Conservation (phyloP, 2,888 invertebrate genomes). For the Encarsia formosa region DNA sequence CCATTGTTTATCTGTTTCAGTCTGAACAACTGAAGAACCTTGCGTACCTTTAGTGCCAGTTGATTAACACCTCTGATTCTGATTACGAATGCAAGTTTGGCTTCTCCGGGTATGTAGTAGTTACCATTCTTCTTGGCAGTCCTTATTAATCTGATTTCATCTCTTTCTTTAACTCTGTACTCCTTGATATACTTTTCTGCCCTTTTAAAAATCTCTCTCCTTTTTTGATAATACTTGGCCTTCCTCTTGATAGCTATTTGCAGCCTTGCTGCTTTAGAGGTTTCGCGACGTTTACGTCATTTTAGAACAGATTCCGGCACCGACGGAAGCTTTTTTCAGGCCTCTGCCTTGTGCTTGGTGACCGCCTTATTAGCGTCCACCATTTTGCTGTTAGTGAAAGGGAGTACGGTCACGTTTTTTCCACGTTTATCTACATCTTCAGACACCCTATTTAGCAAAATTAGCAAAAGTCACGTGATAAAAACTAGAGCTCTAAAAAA, state of each 20-base stretch:
- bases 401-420: too few relatives aligned
- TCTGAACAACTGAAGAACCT: slow-evolving; percentile 94
- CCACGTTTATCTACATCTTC: too few relatives aligned
- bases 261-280: slow-evolving; percentile 64
- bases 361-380: too few relatives aligned
- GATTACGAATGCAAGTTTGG: slow-evolving; percentile 94
- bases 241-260: slow-evolving; percentile 61
- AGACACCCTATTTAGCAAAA: too few relatives aligned
- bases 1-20: slow-evolving; percentile 99
- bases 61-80: slow-evolving; percentile 95
- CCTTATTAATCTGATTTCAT: slow-evolving; percentile 81
- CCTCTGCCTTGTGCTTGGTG: slow-evolving; percentile 39
- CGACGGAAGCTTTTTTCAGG: slow-evolving; percentile 79
- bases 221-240: slow-evolving; percentile 71
- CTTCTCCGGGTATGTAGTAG: slow-evolving; percentile 96
- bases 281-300: slow-evolving; percentile 82
- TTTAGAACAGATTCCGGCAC: slow-evolving; percentile 97
- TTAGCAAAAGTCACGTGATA: too few relatives aligned
- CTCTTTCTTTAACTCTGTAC: slow-evolving; percentile 85
- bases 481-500: too few relatives aligned
- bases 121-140: slow-evolving; percentile 88
- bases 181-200: slow-evolving; percentile 96
- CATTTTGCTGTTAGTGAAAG: too few relatives aligned
- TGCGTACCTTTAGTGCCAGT: slow-evolving; percentile 80
- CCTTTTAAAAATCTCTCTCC: slow-evolving; percentile 86